Conservation (phyloP, 2,797 vertebrate genomes). For the Centropyge bicolor region DNA sequence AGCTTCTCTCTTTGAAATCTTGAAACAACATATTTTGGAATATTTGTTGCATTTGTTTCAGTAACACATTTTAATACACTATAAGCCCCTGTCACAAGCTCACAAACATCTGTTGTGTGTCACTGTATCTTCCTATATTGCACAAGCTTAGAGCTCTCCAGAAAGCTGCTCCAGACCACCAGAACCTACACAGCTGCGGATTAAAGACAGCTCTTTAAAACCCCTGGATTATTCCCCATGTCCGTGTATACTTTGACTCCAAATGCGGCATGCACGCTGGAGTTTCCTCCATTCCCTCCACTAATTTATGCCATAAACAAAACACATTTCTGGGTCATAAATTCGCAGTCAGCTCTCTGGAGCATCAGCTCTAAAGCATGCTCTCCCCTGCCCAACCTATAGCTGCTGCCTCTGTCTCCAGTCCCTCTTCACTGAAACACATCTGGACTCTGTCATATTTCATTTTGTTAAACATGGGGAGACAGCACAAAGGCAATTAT, state of each 20-base stretch:
- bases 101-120: slow-evolving; percentile 62
- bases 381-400: slow-evolving; percentile 31
- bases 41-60: slow-evolving; percentile 29
- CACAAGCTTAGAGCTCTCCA: slow-evolving; percentile 51
- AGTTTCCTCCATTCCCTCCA: slow-evolving; percentile 51
- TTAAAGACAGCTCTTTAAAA: slow-evolving; percentile 69
- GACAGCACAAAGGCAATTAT: slow-evolving; percentile 51
- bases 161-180: slow-evolving; percentile 62
- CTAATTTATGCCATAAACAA: slow-evolving; percentile 79
- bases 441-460: slow-evolving; percentile 77
- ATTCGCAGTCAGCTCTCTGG: slow-evolving; percentile 68
- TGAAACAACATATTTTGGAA: slow-evolving; percentile 22
- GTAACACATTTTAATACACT: slow-evolving; percentile 36
- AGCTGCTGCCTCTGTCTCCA: slow-evolving; percentile 49
- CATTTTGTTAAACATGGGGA: slow-evolving; percentile 56
- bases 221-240: slow-evolving; percentile 66
- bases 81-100: slow-evolving; percentile 51
- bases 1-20: background rate
- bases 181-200: slow-evolving; percentile 53
- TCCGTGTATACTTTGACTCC: slow-evolving; percentile 43
- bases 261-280: slow-evolving; percentile 38
- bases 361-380: slow-evolving; percentile 56
- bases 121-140: slow-evolving; percentile 53
- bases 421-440: slow-evolving; percentile 57
- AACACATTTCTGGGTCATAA: slow-evolving; percentile 80